These are phyloP conservation scores for Tarsius wallacei DNA, from an alignment of 2,797 vertebrate genomes.

Conservation along the genomic window DNA sequence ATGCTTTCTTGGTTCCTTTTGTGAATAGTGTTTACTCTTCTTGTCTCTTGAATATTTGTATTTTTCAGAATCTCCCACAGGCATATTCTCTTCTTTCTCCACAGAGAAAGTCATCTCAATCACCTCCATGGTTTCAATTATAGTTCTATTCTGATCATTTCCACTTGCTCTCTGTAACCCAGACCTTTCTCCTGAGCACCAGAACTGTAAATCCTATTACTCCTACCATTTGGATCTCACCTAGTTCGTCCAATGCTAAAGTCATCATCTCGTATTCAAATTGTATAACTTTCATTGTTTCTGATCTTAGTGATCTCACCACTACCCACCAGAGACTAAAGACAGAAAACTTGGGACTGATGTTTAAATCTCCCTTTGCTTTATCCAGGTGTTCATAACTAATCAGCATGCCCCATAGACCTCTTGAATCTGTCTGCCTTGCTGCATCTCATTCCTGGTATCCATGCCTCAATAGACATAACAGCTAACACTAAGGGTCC, in stretches of 20 bases:
- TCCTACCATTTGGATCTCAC: not conserved
- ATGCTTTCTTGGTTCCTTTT: not conserved
- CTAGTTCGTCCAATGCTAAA: not conserved
- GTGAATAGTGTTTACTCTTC: not conserved
- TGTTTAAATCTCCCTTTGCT: not conserved
- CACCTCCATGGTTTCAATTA: not conserved
- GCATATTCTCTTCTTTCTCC: not conserved
- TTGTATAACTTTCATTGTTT: not conserved
- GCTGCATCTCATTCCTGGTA: not conserved
- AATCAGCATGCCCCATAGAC: not conserved
- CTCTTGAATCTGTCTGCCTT: not conserved
- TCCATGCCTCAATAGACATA: fast-evolving
- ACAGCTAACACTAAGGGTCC: not conserved
- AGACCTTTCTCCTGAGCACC: not conserved
- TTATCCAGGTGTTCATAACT: not conserved
- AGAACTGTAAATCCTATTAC: not conserved
- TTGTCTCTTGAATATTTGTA: not conserved
- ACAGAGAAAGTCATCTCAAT: not conserved
- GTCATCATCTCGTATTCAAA: not conserved
- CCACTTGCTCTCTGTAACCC: not conserved
- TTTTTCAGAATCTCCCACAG: not conserved
- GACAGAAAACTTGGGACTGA: not conserved
- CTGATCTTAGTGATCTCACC: not conserved
- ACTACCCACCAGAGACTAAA: not conserved
- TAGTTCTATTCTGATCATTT: not conserved